Base-by-base conservation (phyloP, 2,797 vertebrate species). In the Tapirus indicus region DNA sequence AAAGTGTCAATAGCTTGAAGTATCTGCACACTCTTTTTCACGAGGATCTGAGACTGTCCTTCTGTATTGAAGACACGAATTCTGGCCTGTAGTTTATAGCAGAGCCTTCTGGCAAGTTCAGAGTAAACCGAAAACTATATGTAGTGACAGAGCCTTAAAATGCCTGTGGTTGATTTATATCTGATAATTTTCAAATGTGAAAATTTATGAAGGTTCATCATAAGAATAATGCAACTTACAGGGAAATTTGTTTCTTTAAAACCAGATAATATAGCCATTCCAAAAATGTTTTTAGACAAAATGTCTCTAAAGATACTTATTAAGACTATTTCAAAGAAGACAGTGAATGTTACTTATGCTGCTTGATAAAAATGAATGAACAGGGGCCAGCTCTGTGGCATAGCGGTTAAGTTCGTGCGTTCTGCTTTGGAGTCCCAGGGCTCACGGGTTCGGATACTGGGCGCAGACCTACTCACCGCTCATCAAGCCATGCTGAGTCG, bases 171-270 rank as follows among this genome's bases (percentile, higher is more conserved):
- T 60, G 41, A 27, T 54, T 93, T 60, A 74, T 64, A 82, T 62
- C 21, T 52, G 41, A 35, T 71, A 56, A 90, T 49, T 90, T 90
- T 82, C 38, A 87, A 71, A 77, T 75, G 29, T 79, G 64, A 94
- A 94, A 72, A 13, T 6, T 68, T 88, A 52, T 60, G 77, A 66
- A 66, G 56, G 25, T 77, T 92, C n/a, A 21, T 29, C 86, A 64
- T 47, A 62, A 86, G 16, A 69, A 23, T 41, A 83, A 79, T 72
- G 21, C 35, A 86, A 64, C 8, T 77, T 69, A 91, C 21, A 85
- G 66, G 75, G 47, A 93, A 62, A 96, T 75, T 18, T 80, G 14
- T 1, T 85, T 88, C 3, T 94, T 95, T 88, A 88, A 94, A 93
- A 60, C 20, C 25, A 83, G 54, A 66, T 47, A 77, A 58, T 35